Evolutionary conservation across 2,888 invertebrate genomes (phyloP).

Genomic region (Eupeodes latifasciatus): DNA sequence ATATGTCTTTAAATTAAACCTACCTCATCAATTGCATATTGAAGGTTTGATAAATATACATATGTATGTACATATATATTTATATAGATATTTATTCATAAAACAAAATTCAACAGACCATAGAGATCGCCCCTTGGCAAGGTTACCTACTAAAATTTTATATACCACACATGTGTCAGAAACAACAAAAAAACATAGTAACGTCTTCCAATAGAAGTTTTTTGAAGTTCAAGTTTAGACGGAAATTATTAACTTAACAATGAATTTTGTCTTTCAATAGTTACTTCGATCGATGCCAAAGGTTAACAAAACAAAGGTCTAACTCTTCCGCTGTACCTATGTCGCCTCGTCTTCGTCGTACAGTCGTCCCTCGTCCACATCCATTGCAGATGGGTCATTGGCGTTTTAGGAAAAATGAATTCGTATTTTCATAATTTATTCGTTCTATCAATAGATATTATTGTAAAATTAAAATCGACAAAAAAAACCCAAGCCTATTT

Average conservation of each 20-base stretch:
- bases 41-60: background rate
- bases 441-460: conserved; percentile 1
- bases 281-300: conserved; percentile 17
- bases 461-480: background rate
- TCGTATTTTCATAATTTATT: conserved; percentile 37
- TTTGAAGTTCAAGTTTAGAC: conserved; percentile 41
- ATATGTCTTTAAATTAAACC: background rate
- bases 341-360: too few species aligned
- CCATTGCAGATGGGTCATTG: conserved; percentile 41
- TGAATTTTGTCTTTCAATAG: conserved; percentile 5
- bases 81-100: too few species aligned
- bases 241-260: conserved; percentile 38
- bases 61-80: too few species aligned
- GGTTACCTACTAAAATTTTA: conserved; percentile 52
- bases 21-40: background rate
- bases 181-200: background rate
- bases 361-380: background rate
- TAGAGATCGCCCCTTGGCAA: conserved; percentile 35
- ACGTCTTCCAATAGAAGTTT: background rate
- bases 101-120: background rate
- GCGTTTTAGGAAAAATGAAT: conserved; percentile 31
- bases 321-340: background rate
- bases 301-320: conserved; percentile 16
- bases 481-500: conserved; percentile 10
- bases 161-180: conserved; percentile 26